Percentiles rank a stretch among this genome's conserved stretches.
These are phyloP conservation scores for Caenorhabditis angaria DNA, from an alignment of 2,888 invertebrate genomes.

Conservation along the genomic window DNA sequence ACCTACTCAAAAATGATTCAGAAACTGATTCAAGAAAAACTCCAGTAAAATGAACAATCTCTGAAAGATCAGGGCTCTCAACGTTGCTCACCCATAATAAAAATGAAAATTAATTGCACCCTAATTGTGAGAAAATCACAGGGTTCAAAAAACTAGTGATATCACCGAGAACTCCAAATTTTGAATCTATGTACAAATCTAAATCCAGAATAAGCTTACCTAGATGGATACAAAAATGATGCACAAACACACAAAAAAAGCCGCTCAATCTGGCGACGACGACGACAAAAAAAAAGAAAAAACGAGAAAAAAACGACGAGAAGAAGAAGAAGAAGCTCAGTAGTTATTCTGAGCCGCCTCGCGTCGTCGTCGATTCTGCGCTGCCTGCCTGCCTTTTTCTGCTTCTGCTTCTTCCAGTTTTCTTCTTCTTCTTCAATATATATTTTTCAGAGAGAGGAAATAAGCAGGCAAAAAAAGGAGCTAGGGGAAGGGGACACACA, in stretches of 20 bases:
- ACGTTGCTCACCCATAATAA: too few relatives aligned
- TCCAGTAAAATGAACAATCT: too few relatives aligned
- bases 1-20: too few relatives aligned
- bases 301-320: slow-evolving; percentile 3
- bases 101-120: too few relatives aligned
- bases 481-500: slow-evolving; percentile 11
- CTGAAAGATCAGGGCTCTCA: too few relatives aligned
- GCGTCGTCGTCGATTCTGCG: too few relatives aligned
- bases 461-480: slow-evolving; percentile 17
- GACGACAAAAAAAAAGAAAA: slow-evolving; percentile 15
- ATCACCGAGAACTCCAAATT: too few relatives aligned
- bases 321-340: slow-evolving; percentile 18
- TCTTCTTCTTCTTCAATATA: neutral
- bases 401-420: slow-evolving; percentile 6
- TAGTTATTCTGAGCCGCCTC: slow-evolving; percentile 6
- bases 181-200: too few relatives aligned
- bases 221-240: slow-evolving; percentile 18
- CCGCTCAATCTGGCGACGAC: slow-evolving; percentile 11
- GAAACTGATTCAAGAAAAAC: too few relatives aligned
- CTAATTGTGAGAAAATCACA: too few relatives aligned
- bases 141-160: too few relatives aligned
- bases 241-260: slow-evolving; percentile 7
- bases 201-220: too few relatives aligned
- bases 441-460: slow-evolving; percentile 3
- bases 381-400: slow-evolving; percentile 16